A percentile compares a stretch with the other conserved stretches of the same genome.
Evolutionary conservation across 2,797 vertebrate species (phyloP).

Genomic region (Intellagama lesueurii): DNA sequence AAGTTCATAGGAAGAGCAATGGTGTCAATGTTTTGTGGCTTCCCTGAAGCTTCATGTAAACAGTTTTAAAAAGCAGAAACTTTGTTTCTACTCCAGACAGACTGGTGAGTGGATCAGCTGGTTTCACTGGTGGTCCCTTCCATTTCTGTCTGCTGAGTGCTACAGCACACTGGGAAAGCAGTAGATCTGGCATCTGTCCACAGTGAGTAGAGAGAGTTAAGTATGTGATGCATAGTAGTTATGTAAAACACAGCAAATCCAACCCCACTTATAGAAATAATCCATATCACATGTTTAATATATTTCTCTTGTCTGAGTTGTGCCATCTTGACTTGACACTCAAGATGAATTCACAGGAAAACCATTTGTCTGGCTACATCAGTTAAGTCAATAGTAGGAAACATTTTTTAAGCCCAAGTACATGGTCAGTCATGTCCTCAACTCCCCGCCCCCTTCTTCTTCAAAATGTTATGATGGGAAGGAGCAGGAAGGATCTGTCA

Average conservation of each 20-base stretch:
- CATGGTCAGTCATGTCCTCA: constrained; percentile 53
- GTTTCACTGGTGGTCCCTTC: neutral
- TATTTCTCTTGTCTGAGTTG: neutral
- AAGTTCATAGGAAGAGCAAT: neutral
- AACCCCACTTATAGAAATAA: neutral
- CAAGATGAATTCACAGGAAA: constrained; percentile 4
- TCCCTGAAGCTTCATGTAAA: neutral
- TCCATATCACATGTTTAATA: neutral
- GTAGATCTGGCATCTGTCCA: neutral
- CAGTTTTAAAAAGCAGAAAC: neutral
- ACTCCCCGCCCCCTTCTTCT: constrained; percentile 13
- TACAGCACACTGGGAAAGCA: neutral
- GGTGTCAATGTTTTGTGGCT: neutral
- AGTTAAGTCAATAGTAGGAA: constrained; percentile 47
- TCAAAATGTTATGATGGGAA: constrained; percentile 71
- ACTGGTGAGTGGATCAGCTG: neutral
- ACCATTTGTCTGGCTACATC: neutral
- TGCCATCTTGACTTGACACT: accelerated
- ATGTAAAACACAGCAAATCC: neutral
- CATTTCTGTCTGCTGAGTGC: neutral
- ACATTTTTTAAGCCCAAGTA: constrained; percentile 30
- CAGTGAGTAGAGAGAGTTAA: neutral
- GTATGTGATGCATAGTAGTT: neutral
- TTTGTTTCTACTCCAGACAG: neutral
- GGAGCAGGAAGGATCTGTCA: constrained; percentile 74